Percentiles rank a stretch among this genome's conserved stretches.
Evolutionary conservation across 1,140 invertebrate genomes (phyloP).

Genomic region (Drosophila arizonae): DNA sequence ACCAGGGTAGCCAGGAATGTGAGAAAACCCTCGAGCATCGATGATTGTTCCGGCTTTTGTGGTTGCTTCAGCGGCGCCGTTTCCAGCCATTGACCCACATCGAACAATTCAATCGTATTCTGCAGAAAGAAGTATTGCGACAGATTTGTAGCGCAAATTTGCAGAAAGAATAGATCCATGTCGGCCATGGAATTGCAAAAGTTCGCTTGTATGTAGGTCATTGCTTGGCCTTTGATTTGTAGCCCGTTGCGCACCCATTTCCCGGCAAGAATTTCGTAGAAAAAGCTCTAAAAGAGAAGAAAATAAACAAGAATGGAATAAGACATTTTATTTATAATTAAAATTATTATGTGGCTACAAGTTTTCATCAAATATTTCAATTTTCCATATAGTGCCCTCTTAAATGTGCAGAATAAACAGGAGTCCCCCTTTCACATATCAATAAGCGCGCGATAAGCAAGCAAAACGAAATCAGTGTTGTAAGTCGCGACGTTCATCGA

Average conservation of each 20-base stretch:
- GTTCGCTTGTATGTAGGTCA: conserved; percentile 99
- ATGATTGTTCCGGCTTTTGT: conserved; percentile 90
- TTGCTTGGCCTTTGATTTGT: conserved; percentile 98
- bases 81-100: conserved; percentile 93
- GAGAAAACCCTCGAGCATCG: conserved; percentile 96
- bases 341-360: too few species aligned
- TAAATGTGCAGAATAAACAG: too few species aligned
- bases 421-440: too few species aligned
- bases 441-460: too few species aligned
- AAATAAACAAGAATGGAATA: not conserved
- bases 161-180: conserved; percentile 96
- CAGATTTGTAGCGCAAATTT: conserved; percentile 95
- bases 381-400: too few species aligned
- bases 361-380: too few species aligned
- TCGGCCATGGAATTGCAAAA: conserved; percentile 99
- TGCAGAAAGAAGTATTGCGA: conserved; percentile 93
- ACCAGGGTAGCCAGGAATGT: conserved; percentile 96
- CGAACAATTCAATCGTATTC: conserved; percentile 94
- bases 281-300: conserved; percentile 89
- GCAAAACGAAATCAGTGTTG: not conserved
- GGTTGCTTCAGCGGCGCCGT: conserved; percentile 87
- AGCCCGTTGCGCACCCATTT: conserved; percentile 98
- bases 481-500: too few species aligned
- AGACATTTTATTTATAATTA: too few species aligned
- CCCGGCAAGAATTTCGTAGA: conserved; percentile 96